phyloP scores from a whole-genome alignment of 2,113 vertebrate species.

The Raja brachyura region DNA sequence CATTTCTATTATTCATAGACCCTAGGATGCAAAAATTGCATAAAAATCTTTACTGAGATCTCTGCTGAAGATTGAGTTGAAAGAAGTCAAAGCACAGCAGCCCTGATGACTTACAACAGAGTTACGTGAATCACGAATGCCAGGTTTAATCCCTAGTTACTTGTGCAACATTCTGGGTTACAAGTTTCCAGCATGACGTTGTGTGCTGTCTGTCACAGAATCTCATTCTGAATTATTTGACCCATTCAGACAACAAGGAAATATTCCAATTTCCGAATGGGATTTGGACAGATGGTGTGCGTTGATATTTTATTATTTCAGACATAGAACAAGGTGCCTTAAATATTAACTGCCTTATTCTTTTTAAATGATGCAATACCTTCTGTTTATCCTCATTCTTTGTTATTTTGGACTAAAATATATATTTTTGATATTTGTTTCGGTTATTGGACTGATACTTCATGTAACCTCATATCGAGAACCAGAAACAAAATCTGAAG shows the following conservation, averaged over 20 bases:
- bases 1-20: slow-evolving; percentile 21
- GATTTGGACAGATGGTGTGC: not conserved
- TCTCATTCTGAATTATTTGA: not conserved
- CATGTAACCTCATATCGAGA: not conserved
- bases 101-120: not conserved
- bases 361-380: not conserved
- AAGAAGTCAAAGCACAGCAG: not conserved
- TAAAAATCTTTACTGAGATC: not conserved
- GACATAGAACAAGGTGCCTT: not conserved
- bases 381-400: not conserved
- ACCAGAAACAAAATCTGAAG: not conserved
- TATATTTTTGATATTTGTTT: not conserved
- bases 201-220: not conserved
- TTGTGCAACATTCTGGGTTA: not conserved
- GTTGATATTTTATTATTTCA: not conserved
- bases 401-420: not conserved
- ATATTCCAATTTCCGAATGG: not conserved
- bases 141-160: not conserved
- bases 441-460: not conserved
- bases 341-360: not conserved
- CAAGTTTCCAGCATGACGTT: not conserved
- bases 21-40: not conserved
- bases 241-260: not conserved
- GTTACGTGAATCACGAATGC: not conserved
- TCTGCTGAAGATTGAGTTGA: not conserved